Percentiles rank a stretch among this genome's conserved stretches.
Evolutionary conservation across 2,888 invertebrate genomes (phyloP).

Genomic region (Trileptium ribeirensis): DNA sequence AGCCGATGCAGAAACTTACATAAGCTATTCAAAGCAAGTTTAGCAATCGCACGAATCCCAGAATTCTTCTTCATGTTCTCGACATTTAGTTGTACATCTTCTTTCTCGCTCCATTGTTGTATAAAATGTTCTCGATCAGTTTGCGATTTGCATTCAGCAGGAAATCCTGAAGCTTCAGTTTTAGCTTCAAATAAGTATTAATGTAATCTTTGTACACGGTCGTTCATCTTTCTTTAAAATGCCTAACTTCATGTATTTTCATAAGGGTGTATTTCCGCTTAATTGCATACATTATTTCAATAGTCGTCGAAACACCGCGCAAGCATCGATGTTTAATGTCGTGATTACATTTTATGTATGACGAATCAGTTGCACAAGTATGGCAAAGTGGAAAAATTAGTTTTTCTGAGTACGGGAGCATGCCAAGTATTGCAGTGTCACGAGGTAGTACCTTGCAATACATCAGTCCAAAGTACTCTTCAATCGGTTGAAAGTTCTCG

Average conservation of each 20-base stretch:
- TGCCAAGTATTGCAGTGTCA: conserved; percentile 40
- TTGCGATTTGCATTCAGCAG: background rate
- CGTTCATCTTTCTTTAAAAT: background rate
- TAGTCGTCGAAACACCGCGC: background rate
- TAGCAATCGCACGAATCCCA: background rate
- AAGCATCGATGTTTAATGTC: background rate
- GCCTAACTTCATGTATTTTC: background rate
- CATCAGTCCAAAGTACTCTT: conserved; percentile 34
- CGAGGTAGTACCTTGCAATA: conserved; percentile 44
- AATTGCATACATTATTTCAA: background rate
- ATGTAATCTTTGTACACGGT: background rate
- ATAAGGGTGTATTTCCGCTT: background rate
- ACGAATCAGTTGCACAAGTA: conserved; percentile 38
- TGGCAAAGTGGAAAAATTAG: conserved; percentile 42
- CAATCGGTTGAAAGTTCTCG: conserved; percentile 3
- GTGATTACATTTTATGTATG: conserved; percentile 22
- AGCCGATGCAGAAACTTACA: background rate
- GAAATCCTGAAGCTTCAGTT: background rate
- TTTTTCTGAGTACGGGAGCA: conserved; percentile 42
- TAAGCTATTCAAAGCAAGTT: conserved; percentile 2
- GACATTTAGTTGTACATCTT: background rate
- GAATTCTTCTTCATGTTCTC: background rate
- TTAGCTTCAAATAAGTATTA: background rate
- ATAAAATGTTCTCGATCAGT: background rate
- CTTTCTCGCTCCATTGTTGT: background rate